These are phyloP conservation scores for Notothenia rossii DNA, from an alignment of 2,113 vertebrate species.

Conservation along the genomic window DNA sequence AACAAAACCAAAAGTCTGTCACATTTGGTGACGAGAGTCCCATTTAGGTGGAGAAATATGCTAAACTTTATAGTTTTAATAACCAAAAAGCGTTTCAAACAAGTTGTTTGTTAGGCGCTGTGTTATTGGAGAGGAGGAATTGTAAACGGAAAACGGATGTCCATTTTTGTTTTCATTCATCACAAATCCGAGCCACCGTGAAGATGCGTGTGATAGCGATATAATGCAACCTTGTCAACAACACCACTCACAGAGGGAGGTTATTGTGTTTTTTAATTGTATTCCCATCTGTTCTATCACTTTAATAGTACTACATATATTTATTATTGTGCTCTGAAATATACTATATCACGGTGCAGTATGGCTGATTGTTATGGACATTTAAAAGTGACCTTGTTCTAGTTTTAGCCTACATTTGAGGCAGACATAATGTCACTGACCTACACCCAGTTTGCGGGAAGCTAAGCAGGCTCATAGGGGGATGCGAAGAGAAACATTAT, in stretches of 20 bases:
- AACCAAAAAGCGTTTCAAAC: not conserved
- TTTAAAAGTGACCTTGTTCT: slow-evolving; percentile 17
- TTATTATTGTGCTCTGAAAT: not conserved
- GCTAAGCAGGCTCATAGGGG: slow-evolving; percentile 18
- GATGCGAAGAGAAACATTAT: slow-evolving; percentile 39
- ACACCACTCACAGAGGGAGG: too few species aligned
- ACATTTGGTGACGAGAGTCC: not conserved
- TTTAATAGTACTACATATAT: too few species aligned
- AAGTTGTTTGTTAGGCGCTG: too few species aligned
- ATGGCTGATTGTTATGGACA: slow-evolving; percentile 8
- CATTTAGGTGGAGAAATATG: fast-evolving
- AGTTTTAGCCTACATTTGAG: slow-evolving; percentile 41
- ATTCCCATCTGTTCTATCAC: not conserved
- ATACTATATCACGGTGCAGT: not conserved
- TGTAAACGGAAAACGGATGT: not conserved
- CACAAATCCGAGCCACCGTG: not conserved
- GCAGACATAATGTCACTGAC: slow-evolving; percentile 59
- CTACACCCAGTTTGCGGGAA: slow-evolving; percentile 20
- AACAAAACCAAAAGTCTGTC: slow-evolving; percentile 1
- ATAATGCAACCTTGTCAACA: not conserved
- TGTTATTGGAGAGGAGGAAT: not conserved
- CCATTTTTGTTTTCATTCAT: not conserved
- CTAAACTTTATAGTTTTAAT: not conserved
- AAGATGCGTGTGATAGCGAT: not conserved
- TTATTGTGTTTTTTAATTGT: too few species aligned